A percentile compares a stretch with the other conserved stretches of the same genome.
phyloP scores from a whole-genome alignment of 2,797 vertebrate genomes.

The Salarias fasciatus region DNA sequence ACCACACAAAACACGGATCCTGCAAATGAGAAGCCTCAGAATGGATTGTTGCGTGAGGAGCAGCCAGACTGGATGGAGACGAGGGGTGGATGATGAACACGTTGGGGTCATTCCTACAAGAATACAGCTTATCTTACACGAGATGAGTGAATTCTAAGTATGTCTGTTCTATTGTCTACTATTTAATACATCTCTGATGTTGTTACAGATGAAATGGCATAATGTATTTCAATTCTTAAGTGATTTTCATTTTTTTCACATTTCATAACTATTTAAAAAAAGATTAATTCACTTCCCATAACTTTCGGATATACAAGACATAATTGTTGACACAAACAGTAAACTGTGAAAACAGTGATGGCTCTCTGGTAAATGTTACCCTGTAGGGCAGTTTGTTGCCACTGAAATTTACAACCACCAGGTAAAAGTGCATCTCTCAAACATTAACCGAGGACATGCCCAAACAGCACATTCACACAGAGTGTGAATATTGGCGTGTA shows the following conservation, averaged over 20 bases:
- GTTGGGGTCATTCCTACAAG: conserved; percentile 45
- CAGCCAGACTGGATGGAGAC: conserved; percentile 43
- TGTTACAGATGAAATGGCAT: too few relatives aligned
- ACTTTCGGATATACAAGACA: too few relatives aligned
- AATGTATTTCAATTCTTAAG: too few relatives aligned
- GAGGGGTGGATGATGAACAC: conserved; percentile 46
- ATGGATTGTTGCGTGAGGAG: conserved; percentile 53
- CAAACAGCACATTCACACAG: neutral
- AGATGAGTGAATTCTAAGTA: too few relatives aligned
- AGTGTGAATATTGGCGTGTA: neutral
- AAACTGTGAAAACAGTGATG: too few relatives aligned
- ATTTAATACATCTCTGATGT: too few relatives aligned
- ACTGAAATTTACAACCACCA: neutral
- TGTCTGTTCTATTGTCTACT: too few relatives aligned
- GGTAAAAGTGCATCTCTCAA: neutral
- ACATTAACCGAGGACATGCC: neutral
- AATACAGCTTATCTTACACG: neutral
- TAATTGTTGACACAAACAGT: too few relatives aligned
- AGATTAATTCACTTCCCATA: too few relatives aligned
- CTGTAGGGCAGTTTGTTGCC: neutral
- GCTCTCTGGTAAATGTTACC: too few relatives aligned
- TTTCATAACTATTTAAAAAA: too few relatives aligned
- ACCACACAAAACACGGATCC: conserved; percentile 64
- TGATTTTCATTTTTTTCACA: too few relatives aligned
- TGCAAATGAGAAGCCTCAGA: conserved; percentile 64